phyloP scores from a whole-genome alignment of 2,888 invertebrate genomes.

The Aporophyla nigra region DNA sequence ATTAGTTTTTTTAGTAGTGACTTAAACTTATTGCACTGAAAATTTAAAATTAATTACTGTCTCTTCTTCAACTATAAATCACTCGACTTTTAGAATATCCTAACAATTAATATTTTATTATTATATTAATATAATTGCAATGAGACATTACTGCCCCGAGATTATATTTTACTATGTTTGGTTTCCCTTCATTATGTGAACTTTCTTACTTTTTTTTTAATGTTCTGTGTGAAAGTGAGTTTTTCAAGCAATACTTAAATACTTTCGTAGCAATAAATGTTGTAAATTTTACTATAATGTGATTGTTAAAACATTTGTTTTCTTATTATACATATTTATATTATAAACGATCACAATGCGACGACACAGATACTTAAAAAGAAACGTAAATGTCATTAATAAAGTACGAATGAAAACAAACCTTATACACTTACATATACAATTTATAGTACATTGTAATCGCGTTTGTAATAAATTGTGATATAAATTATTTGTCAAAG shows the following conservation, averaged over 20 bases:
- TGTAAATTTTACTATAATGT: neutral
- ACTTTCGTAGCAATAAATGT: conserved; percentile 15
- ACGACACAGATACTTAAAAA: conserved; percentile 29
- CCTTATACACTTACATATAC: conserved; percentile 35
- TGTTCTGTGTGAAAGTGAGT: neutral
- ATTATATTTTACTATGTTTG: conserved; percentile 60
- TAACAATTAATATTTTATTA: conserved; percentile 35
- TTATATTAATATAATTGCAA: conserved; percentile 46
- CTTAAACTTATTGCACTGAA: conserved; percentile 24
- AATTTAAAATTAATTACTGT: conserved; percentile 20
- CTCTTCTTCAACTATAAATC: conserved; percentile 39
- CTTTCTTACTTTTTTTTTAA: conserved; percentile 39
- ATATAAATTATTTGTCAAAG: conserved; percentile 73
- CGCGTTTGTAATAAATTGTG: conserved; percentile 69
- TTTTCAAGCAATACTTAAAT: conserved; percentile 13
- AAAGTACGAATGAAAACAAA: conserved; percentile 48
- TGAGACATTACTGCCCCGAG: conserved; percentile 67
- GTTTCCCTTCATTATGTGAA: conserved; percentile 72
- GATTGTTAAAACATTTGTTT: conserved; percentile 5
- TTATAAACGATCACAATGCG: conserved; percentile 20
- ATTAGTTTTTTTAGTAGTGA: conserved; percentile 18
- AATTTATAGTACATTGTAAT: conserved; percentile 65
- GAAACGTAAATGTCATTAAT: conserved; percentile 17
- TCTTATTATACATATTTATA: conserved; percentile 15
- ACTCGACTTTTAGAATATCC: conserved; percentile 47